Base-by-base conservation (phyloP, 2,113 vertebrate genomes). In the Sinocyclocheilus anophthalmus region DNA sequence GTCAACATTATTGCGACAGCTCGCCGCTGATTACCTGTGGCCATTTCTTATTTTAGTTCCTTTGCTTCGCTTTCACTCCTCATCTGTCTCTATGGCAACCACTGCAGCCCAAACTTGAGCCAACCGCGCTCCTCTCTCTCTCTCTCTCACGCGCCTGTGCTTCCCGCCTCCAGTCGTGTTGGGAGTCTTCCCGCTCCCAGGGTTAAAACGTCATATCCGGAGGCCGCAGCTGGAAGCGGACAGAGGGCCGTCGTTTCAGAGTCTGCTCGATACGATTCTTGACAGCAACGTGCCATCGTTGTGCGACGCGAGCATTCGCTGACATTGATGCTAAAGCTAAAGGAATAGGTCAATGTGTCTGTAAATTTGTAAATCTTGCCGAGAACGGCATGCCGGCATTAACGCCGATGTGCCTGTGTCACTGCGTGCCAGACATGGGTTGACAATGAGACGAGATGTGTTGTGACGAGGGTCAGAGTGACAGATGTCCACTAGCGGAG, bases 281-380 rank as follows among this genome's bases (percentile, higher is more conserved):
- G 76, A 81, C 85, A 70, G 50, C 86, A 90, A 89, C 86, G 92
- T 92, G 92, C 88, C 72, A 50, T 39, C 11, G 7, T 39, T 0
- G 4, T 37, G 67, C 45, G 7, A 72, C 3, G 11, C 83, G 13
- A 37, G 82, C 89, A 45, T 48, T 22, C 76, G 81, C 91, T 94
- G 94, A 94, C 93, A 92, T 92, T 95, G 94, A 94, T 86, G 91
- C 90, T 93, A 91, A 94, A 93, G 90, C 92, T 92, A 91, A 86
- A 93, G 91, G 94, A 94, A 94, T 94, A 93, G 94, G 94, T 95
- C 93, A 95, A 92, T 92, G 93, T 93, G 94, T 94, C 92, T 91
- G 92, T 86, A 91, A 92, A 91, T 92, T 92, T 90, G 86, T 90
- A 91, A 89, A 90, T 88, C 85, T 59, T 48, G 90, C 57, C 88